Conservation (phyloP, 2,113 vertebrate species). For the Collichthys lucidus region DNA sequence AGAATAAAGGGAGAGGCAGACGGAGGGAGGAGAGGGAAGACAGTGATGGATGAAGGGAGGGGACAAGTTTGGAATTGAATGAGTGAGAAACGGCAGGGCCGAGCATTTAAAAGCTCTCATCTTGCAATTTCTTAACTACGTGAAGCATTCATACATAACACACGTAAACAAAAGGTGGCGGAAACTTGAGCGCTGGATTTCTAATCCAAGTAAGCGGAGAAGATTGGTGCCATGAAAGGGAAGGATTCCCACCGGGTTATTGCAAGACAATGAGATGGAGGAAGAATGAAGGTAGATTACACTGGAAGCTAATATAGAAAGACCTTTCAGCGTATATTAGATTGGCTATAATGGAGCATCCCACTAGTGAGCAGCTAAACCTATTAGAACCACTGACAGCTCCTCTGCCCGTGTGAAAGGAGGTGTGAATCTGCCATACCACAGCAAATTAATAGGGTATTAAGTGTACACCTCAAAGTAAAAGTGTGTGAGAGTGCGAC, state of each 20-base stretch:
- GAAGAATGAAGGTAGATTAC: slow-evolving; percentile 52
- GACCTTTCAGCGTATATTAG: slow-evolving; percentile 56
- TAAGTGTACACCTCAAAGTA: slow-evolving; percentile 63
- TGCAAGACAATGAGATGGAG: slow-evolving; percentile 38
- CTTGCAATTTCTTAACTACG: slow-evolving; percentile 17
- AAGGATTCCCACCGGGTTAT: slow-evolving; percentile 14
- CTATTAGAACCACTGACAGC: slow-evolving; percentile 70
- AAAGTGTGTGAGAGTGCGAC: slow-evolving; percentile 54
- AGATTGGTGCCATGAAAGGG: not conserved
- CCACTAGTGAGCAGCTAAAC: slow-evolving; percentile 65
- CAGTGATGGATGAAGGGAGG: slow-evolving; percentile 80
- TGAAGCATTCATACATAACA: not conserved
- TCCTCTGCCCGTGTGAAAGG: slow-evolving; percentile 56
- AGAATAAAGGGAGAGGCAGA: slow-evolving; percentile 75
- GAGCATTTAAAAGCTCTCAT: slow-evolving; percentile 56
- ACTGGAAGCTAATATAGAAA: slow-evolving; percentile 44
- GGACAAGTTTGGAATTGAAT: slow-evolving; percentile 59
- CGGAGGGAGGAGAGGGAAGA: slow-evolving; percentile 75
- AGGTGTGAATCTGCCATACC: slow-evolving; percentile 71
- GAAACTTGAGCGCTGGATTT: slow-evolving; percentile 7
- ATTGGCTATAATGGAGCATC: slow-evolving; percentile 54
- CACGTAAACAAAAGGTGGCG: not conserved
- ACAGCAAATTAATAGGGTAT: slow-evolving; percentile 73
- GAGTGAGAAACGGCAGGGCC: slow-evolving; percentile 56
- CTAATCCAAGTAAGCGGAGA: not conserved